Evolutionary conservation across 1,140 invertebrate genomes (phyloP), one percentile per base, ranked within the genome.

Genomic region (Diorhabda sublineata): DNA sequence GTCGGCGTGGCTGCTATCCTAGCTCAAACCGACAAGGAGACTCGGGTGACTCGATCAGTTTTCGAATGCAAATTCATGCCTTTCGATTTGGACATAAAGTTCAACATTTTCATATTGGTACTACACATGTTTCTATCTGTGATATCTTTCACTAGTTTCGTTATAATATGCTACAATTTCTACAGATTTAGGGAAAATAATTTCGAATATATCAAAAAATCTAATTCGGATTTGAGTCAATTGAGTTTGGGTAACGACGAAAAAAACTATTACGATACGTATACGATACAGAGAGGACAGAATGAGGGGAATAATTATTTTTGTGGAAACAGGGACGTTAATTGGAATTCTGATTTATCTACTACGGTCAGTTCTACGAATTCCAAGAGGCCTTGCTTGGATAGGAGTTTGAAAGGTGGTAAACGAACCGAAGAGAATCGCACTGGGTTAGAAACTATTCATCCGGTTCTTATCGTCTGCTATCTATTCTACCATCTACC

Each of bases 401-500:
- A 57, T 42, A 74, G 66, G 56, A 68, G 68, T 64, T 66, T 59
- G 41, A 58, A 61, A 63, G 75, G 72, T 42, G 70, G 69, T n/a
- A 68, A 68, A 6, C 69, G 68, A 56, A 67, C 62, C 45, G 75
- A 78, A 61, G 69, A 74, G 6, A 66, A 74, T 69, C 70, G 83
- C 74, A 78, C 82, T 42, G 81, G 84, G 61, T 80, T 85, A 77
- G 77, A 81, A 42, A 83, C 84, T 3, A 83, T 84, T 26, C 75
- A 82, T 64, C 81, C 84, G 2, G 78, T 85, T 44, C 69, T 85
- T 43, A 76, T 81, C 26, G 79, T 86, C n/a, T 83, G 82, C 66
- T 85, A 85, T 71, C 74, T 85, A 11, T 77, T 85, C 69, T 85
- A 87, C 75, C 85, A 87, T 74, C 69, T 86, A 43, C 86, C 86